Evolutionary conservation across 2,113 vertebrate species (phyloP).

Genomic region (Oncorhynchus masou): DNA sequence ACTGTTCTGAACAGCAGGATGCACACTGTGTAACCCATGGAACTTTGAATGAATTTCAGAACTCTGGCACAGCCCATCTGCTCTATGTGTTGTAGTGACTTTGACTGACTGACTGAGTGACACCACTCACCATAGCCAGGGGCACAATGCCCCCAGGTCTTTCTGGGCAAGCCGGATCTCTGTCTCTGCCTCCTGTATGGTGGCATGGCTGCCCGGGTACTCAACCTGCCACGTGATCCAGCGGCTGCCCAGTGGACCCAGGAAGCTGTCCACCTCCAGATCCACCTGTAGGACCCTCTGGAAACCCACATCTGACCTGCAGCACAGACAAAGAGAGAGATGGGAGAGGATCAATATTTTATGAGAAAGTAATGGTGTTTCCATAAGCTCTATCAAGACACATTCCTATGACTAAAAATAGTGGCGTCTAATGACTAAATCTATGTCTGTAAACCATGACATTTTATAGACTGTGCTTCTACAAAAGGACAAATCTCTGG

Average conservation of each 20-base stretch:
- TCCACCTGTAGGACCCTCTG: constrained; percentile 87
- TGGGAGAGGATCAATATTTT: not conserved
- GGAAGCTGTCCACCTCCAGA: constrained; percentile 86
- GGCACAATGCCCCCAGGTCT: constrained; percentile 89
- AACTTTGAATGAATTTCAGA: not conserved
- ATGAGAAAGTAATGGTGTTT: constrained; percentile 14
- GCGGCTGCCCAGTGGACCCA: constrained; percentile 83
- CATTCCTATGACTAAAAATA: constrained; percentile 31
- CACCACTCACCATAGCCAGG: constrained; percentile 87
- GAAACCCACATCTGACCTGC: constrained; percentile 79
- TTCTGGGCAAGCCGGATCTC: constrained; percentile 89
- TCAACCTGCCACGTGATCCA: constrained; percentile 95
- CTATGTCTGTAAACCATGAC: constrained; percentile 37
- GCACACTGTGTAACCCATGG: not conserved
- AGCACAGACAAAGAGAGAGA: constrained; percentile 8
- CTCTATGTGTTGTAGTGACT: constrained; percentile 4
- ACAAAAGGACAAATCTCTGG: constrained; percentile 39
- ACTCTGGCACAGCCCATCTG: constrained; percentile 3
- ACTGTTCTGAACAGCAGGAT: not conserved
- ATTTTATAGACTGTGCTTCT: constrained; percentile 36
- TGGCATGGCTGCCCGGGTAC: constrained; percentile 77
- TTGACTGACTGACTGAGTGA: constrained; percentile 8
- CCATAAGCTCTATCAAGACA: constrained; percentile 4
- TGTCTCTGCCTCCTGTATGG: constrained; percentile 77
- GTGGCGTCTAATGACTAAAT: constrained; percentile 34